phyloP scores from a whole-genome alignment of 2,797 vertebrate genomes.

The Parambassis ranga region DNA sequence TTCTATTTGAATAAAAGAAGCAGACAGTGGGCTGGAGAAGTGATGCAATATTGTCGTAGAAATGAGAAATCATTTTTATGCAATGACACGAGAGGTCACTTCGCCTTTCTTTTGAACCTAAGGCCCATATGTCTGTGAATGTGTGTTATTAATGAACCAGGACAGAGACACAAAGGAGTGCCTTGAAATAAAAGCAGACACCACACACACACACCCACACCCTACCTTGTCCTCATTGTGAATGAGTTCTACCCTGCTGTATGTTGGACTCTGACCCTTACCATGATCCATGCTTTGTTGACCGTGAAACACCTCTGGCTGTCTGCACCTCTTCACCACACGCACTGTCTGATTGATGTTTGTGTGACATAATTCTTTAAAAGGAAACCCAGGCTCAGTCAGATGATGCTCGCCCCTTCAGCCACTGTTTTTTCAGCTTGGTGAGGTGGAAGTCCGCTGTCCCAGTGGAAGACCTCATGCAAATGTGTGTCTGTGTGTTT shows the following conservation, averaged over 20 bases:
- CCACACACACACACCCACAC: neutral
- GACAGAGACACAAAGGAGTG: slow-evolving; percentile 26
- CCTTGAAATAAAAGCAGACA: slow-evolving; percentile 25
- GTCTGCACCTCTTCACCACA: slow-evolving; percentile 48
- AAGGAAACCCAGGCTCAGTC: slow-evolving; percentile 61
- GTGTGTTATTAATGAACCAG: slow-evolving; percentile 35
- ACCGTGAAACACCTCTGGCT: slow-evolving; percentile 59
- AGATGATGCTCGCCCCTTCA: slow-evolving; percentile 53
- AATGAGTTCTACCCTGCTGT: slow-evolving; percentile 8
- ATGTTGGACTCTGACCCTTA: slow-evolving; percentile 44
- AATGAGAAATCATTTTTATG: slow-evolving; percentile 36
- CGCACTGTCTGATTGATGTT: slow-evolving; percentile 42
- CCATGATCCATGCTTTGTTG: slow-evolving; percentile 51
- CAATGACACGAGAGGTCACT: slow-evolving; percentile 43
- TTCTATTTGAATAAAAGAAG: slow-evolving; percentile 28
- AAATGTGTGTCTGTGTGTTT: slow-evolving; percentile 30
- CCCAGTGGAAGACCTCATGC: slow-evolving; percentile 52
- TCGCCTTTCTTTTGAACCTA: slow-evolving; percentile 34
- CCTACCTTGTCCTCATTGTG: neutral
- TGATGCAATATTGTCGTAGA: slow-evolving; percentile 45
- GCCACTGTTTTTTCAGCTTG: slow-evolving; percentile 76
- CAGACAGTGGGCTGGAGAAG: slow-evolving; percentile 19
- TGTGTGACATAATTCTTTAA: slow-evolving; percentile 60
- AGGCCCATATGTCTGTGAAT: slow-evolving; percentile 17
- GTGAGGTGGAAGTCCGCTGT: slow-evolving; percentile 64